Conservation (phyloP, 2,888 invertebrate genomes). For the Spicauda simplicius region DNA sequence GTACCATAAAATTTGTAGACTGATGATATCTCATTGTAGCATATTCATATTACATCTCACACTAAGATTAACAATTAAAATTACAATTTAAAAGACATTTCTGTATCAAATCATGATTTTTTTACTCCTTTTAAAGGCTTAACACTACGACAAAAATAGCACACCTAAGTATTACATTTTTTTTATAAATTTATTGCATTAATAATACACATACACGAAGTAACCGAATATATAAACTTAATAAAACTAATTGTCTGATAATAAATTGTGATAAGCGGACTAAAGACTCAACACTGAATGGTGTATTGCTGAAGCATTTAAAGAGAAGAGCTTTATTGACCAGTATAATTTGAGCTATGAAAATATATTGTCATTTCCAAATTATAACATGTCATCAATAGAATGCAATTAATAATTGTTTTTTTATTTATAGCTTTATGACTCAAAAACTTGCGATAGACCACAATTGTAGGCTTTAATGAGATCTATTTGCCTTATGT, state of each 20-base stretch:
- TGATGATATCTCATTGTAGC: conserved; percentile 44
- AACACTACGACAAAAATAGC: conserved; percentile 24
- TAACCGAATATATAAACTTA: not conserved
- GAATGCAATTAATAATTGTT: too few species aligned
- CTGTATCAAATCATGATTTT: conserved; percentile 25
- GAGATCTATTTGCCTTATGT: too few species aligned
- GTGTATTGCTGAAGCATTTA: too few species aligned
- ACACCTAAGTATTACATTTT: conserved; percentile 20
- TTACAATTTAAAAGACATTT: conserved; percentile 18
- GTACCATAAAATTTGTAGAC: conserved; percentile 34
- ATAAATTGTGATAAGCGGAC: too few species aligned
- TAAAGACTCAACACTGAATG: too few species aligned
- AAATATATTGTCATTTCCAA: too few species aligned
- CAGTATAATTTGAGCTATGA: too few species aligned
- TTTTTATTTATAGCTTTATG: not conserved
- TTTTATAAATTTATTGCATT: conserved; percentile 3
- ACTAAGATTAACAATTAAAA: conserved; percentile 33
- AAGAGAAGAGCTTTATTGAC: too few species aligned
- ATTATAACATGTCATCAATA: too few species aligned
- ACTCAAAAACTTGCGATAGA: too few species aligned
- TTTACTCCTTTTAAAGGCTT: conserved; percentile 32
- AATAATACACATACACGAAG: not conserved
- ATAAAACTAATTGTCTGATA: not conserved
- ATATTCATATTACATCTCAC: conserved; percentile 33
- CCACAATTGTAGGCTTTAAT: too few species aligned